Conservation (phyloP, 2,888 invertebrate genomes). For the Meghimatium bilineatum region DNA sequence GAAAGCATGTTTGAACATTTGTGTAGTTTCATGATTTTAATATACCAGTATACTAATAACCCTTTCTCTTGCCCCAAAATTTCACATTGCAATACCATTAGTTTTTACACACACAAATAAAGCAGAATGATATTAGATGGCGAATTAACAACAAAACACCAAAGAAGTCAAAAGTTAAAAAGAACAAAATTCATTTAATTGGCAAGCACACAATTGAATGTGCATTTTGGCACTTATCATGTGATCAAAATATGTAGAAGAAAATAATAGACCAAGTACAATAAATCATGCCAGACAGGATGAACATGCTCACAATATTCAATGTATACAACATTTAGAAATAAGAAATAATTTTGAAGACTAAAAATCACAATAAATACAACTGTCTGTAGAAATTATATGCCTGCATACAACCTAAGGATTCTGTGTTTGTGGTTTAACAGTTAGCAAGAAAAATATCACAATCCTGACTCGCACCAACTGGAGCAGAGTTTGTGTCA, state of each 20-base stretch:
- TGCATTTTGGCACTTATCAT: background rate
- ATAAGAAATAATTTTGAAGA: too few species aligned
- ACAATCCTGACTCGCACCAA: too few species aligned
- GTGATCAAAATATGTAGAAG: background rate
- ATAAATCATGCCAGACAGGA: background rate
- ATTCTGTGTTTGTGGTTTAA: too few species aligned
- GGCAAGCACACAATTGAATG: conserved; percentile 4
- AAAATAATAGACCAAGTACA: background rate
- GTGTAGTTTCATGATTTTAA: background rate
- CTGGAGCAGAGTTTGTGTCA: too few species aligned
- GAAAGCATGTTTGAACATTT: too few species aligned
- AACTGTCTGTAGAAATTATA: too few species aligned
- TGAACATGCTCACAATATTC: background rate
- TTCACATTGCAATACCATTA: background rate
- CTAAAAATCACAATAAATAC: too few species aligned
- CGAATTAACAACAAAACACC: conserved; percentile 1
- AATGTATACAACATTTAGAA: background rate
- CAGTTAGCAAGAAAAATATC: too few species aligned
- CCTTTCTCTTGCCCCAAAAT: background rate
- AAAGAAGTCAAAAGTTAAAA: background rate
- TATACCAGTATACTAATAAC: too few species aligned
- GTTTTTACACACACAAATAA: conserved; percentile 3
- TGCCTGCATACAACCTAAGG: too few species aligned
- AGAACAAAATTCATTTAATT: conserved; percentile 17
- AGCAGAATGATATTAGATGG: background rate